Evolutionary conservation across 2,113 vertebrate species (phyloP).

Genomic region (Oreochromis spilurus): DNA sequence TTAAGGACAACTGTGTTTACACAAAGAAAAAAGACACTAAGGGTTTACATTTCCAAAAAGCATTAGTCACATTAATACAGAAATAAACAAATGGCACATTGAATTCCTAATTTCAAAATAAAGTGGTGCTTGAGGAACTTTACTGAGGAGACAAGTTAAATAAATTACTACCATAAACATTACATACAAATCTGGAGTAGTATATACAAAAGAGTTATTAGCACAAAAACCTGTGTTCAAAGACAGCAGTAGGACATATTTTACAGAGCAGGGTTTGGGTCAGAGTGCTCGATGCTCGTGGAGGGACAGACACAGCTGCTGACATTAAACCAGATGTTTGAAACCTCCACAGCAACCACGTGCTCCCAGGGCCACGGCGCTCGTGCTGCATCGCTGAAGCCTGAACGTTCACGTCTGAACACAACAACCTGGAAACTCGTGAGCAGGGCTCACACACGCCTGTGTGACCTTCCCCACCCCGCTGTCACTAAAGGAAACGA

Average conservation of each 20-base stretch:
- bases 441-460: neutral
- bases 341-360: slow-evolving; percentile 16
- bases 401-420: neutral
- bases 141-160: slow-evolving; percentile 76
- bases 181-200: slow-evolving; percentile 79
- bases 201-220: slow-evolving; percentile 79
- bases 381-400: neutral
- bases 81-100: slow-evolving; percentile 78
- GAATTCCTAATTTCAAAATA: slow-evolving; percentile 74
- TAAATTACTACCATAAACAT: slow-evolving; percentile 81
- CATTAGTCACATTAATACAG: slow-evolving; percentile 78
- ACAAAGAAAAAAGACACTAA: slow-evolving; percentile 11
- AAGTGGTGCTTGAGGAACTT: slow-evolving; percentile 70
- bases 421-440: neutral
- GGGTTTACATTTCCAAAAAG: slow-evolving; percentile 1
- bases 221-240: slow-evolving; percentile 64
- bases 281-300: slow-evolving; percentile 6
- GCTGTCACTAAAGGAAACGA: neutral
- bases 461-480: neutral
- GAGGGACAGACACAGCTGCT: neutral
- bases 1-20: slow-evolving; percentile 39
- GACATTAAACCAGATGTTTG: slow-evolving; percentile 4
- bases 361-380: neutral
- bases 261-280: slow-evolving; percentile 55
- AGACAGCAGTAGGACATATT: slow-evolving; percentile 68